Evolutionary conservation across 2,113 vertebrate genomes (phyloP).

Genomic region (Crocuta crocuta): DNA sequence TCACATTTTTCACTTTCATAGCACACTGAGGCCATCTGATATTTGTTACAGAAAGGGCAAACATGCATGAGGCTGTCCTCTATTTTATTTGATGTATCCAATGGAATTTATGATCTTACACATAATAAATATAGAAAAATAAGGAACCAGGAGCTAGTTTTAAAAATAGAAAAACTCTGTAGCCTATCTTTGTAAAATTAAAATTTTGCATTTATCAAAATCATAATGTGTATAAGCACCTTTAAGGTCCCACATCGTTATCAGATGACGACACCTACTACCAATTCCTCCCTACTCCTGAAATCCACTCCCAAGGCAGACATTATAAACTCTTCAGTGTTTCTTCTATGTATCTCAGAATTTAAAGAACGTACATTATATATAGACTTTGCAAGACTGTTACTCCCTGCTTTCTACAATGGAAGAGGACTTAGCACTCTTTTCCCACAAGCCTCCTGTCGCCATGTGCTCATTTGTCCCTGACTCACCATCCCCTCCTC

Average conservation of each 20-base stretch:
- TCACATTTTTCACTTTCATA: neutral
- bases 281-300: neutral
- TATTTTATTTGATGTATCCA: neutral
- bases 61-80: neutral
- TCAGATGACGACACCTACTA: neutral
- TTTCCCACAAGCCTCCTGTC: neutral
- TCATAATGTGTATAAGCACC: neutral
- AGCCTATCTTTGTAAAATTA: neutral
- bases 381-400: neutral
- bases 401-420: neutral
- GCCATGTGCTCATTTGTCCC: neutral
- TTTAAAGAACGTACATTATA: neutral
- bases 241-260: neutral
- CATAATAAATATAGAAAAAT: conserved; percentile 5
- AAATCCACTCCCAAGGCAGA: neutral
- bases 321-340: neutral
- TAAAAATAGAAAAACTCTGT: conserved; percentile 17
- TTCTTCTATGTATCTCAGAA: neutral
- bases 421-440: neutral
- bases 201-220: conserved; percentile 29
- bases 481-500: neutral
- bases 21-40: neutral
- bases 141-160: neutral
- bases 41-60: conserved; percentile 27
- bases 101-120: neutral